phyloP scores from a whole-genome alignment of 1,140 invertebrate genomes.

The Marisa cornuarietis region DNA sequence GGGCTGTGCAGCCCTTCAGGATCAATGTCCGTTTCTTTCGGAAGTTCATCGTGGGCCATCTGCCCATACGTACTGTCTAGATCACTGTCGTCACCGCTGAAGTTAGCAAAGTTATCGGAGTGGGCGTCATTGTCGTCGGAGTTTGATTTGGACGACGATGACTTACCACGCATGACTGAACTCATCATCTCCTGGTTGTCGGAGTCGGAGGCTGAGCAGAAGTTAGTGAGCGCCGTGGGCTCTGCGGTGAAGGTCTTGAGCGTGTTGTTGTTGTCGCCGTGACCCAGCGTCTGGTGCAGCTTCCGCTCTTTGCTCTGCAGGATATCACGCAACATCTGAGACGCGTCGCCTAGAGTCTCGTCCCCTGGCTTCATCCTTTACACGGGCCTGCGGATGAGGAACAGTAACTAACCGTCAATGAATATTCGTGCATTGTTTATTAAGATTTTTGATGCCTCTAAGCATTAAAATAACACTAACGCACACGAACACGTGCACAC shows the following conservation, averaged over 20 bases:
- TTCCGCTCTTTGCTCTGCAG: conserved; percentile 64
- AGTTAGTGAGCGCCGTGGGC: conserved; percentile 19
- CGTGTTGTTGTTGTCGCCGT: conserved; percentile 70
- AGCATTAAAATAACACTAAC: too few relatives aligned
- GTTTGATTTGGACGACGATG: conserved; percentile 29
- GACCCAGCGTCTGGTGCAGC: conserved; percentile 66
- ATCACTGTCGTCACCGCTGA: conserved; percentile 46
- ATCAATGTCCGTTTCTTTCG: conserved; percentile 16
- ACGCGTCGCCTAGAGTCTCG: conserved; percentile 53
- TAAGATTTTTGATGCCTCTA: background rate
- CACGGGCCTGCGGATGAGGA: background rate
- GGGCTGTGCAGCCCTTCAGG: conserved; percentile 50
- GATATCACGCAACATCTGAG: conserved; percentile 67
- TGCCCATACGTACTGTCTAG: conserved; percentile 30
- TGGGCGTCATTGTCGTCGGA: conserved; percentile 34
- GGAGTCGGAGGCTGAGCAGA: conserved; percentile 59
- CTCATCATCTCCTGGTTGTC: conserved; percentile 48
- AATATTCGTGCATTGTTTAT: background rate
- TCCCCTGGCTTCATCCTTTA: conserved; percentile 36
- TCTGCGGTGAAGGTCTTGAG: conserved; percentile 55
- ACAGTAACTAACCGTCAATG: background rate
- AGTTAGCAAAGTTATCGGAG: conserved; percentile 37
- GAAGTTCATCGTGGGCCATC: conserved; percentile 35
- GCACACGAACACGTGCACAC: background rate
- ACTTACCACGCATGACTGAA: conserved; percentile 15